phyloP scores from a whole-genome alignment of 2,888 invertebrate species.

The Desoria tigrina region DNA sequence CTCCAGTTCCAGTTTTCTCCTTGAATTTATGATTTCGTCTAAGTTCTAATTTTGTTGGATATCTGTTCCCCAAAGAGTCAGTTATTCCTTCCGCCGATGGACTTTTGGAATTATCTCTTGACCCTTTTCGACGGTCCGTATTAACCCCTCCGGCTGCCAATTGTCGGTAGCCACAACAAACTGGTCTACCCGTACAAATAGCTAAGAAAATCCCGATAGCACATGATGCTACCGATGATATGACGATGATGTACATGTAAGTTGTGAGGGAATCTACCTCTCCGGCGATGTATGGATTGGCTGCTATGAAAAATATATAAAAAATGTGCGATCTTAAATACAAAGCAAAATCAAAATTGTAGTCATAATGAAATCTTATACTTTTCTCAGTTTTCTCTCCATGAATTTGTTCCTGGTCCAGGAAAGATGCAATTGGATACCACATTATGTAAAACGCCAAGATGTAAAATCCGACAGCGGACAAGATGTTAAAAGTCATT shows the following conservation, averaged over 20 bases:
- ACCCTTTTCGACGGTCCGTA: too few species aligned
- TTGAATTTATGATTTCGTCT: too few species aligned
- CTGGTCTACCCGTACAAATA: slow-evolving; percentile 16
- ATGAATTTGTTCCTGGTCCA: not conserved
- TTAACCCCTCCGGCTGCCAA: too few species aligned
- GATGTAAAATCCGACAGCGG: slow-evolving; percentile 11
- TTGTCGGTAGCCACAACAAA: slow-evolving; percentile 10
- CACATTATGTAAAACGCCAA: slow-evolving; percentile 4
- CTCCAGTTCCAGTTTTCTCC: too few species aligned
- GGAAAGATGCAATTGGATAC: not conserved
- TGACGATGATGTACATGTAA: not conserved
- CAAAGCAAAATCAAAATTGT: not conserved
- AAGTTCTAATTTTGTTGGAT: too few species aligned
- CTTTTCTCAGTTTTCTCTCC: too few species aligned
- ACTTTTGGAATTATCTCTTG: too few species aligned
- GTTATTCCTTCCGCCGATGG: too few species aligned
- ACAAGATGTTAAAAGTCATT: slow-evolving; percentile 18
- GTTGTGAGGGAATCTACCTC: too few species aligned
- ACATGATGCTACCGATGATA: not conserved
- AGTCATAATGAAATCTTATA: too few species aligned
- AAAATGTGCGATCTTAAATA: too few species aligned
- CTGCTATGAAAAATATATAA: not conserved
- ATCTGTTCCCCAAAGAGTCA: too few species aligned
- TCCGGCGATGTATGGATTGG: not conserved
- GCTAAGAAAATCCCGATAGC: slow-evolving; percentile 15